phyloP scores from a whole-genome alignment of 2,888 invertebrate genomes.

The Entomobrya multifasciata region DNA sequence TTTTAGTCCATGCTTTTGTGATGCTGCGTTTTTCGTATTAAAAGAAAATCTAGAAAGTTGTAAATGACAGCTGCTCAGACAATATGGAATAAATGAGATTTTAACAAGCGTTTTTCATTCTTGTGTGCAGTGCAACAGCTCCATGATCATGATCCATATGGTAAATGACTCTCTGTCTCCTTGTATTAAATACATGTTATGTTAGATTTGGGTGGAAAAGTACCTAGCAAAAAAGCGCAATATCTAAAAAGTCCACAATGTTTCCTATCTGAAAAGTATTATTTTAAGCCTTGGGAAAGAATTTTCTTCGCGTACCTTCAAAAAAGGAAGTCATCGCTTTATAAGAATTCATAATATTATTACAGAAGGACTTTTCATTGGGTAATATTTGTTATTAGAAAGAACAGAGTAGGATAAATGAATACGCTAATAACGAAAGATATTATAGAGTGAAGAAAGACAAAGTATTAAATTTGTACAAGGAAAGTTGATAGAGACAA shows the following conservation, averaged over 20 bases:
- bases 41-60: slow-evolving; percentile 68
- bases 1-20: neutral
- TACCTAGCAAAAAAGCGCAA: neutral
- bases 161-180: slow-evolving; percentile 42
- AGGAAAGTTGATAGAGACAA: slow-evolving; percentile 24
- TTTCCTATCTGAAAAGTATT: slow-evolving; percentile 13
- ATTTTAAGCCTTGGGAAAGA: slow-evolving; percentile 47
- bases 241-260: neutral
- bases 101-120: slow-evolving; percentile 71
- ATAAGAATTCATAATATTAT: neutral
- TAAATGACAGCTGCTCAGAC: slow-evolving; percentile 72
- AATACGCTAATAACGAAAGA: neutral
- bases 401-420: slow-evolving; percentile 3
- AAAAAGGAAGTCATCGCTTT: neutral
- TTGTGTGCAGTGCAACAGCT: neutral
- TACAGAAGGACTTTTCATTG: slow-evolving; percentile 42
- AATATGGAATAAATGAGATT: slow-evolving; percentile 71
- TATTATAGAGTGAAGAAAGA: slow-evolving; percentile 29
- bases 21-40: slow-evolving; percentile 49
- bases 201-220: neutral
- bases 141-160: slow-evolving; percentile 55
- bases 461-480: too few relatives aligned
- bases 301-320: slow-evolving; percentile 23
- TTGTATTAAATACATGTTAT: neutral
- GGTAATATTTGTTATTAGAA: slow-evolving; percentile 38